Base-by-base conservation (phyloP, 2,113 vertebrate genomes). In the Argyrosomus japonicus region DNA sequence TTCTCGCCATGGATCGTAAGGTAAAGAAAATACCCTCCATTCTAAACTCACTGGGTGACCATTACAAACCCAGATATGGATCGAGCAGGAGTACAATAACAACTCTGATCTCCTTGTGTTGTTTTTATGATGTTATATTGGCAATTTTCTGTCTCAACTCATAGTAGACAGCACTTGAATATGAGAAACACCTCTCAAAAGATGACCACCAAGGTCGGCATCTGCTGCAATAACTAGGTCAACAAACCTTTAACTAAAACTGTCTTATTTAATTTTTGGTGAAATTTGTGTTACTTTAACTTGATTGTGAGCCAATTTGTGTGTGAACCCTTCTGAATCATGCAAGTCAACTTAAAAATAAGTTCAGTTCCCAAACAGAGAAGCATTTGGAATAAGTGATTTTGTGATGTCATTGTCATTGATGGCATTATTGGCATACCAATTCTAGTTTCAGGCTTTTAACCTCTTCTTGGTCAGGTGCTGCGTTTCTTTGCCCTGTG, bases 401-500 rank as follows among this genome's bases (percentile, higher is more conserved):
- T 3, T 47, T 14, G 45, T 47, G 12, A 47, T 13, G 11, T 47
- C 45, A 47, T 4, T 36, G 32, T 47, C 11, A 47, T 3, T 47
- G 14, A 25, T 57, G 23, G 15, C 32, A 27, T 47, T 12, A 57
- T 57, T 57, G n/a, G 36, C 53, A 27, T 47, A 6, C 19, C 29
- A 45, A 40, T 23, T 53, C 32, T 58, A 23, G 51, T n/a, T 19
- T 12, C 7, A 58, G 4, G 51, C 25, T 47, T 19, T 50, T 18
- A 17, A 75, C 25, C 7, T 21, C 18, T 64, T 70, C 29, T n/a
- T 57, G 51, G 13, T 27, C 29, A 99, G 98, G 98, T 99, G 68
- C 96, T 99, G 85, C 95, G 96, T 14, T 99, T 98, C 92, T 98
- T 95, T 0, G 95, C 97, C 0, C 88, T 94, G n/a, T 97, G 96